These are phyloP conservation scores for Orthosia gothica DNA, from an alignment of 2,888 invertebrate genomes.

Conservation along the genomic window DNA sequence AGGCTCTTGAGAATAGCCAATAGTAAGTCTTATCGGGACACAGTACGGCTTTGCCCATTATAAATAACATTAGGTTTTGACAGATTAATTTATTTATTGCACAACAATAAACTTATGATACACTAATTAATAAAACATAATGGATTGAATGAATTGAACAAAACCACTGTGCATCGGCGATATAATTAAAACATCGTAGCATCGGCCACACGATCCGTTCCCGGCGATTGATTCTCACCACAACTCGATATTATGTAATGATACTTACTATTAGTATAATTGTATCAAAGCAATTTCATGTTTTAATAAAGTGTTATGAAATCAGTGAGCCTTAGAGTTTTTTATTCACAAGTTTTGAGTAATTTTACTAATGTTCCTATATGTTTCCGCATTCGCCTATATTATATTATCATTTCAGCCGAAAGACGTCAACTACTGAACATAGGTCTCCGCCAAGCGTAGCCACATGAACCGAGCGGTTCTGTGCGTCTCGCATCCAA, in stretches of 20 bases:
- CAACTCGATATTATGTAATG: constrained; percentile 17
- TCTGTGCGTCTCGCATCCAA: too few relatives aligned
- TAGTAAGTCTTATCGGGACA: too few relatives aligned
- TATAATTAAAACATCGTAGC: constrained; percentile 32
- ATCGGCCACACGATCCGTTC: not conserved
- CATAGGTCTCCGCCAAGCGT: too few relatives aligned
- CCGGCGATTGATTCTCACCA: constrained; percentile 22
- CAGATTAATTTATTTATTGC: not conserved
- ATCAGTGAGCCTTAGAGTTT: not conserved
- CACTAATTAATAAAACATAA: constrained; percentile 6
- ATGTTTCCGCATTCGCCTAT: too few relatives aligned
- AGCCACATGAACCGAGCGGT: too few relatives aligned
- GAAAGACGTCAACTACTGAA: too few relatives aligned
- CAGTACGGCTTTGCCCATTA: not conserved
- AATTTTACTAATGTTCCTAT: too few relatives aligned
- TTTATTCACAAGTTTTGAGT: not conserved
- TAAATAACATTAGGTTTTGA: not conserved
- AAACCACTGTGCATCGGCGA: constrained; percentile 23
- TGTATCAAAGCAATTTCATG: not conserved
- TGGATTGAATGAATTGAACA: constrained; percentile 29
- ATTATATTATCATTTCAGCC: too few relatives aligned
- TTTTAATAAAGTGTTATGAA: constrained; percentile 13
- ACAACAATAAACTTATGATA: constrained; percentile 16
- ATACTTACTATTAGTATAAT: not conserved
- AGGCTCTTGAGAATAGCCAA: too few relatives aligned